These are phyloP conservation scores for Brachionus manjavacas DNA, from an alignment of 1,140 invertebrate species.

Conservation along the genomic window DNA sequence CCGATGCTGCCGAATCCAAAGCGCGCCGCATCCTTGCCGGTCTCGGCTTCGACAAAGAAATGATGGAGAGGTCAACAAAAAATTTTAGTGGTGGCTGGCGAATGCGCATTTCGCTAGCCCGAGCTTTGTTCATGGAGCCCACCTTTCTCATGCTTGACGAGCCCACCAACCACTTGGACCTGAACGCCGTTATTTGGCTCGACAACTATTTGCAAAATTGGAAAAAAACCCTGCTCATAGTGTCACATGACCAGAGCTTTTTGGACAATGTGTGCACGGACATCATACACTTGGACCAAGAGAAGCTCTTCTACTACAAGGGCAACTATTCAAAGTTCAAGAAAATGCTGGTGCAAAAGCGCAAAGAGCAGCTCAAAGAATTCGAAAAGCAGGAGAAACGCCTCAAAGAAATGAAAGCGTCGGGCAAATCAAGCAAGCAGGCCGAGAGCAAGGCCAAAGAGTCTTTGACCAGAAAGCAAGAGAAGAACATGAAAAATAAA, in stretches of 20 bases:
- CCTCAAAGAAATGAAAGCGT: constrained; percentile 84
- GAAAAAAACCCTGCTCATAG: constrained; percentile 94
- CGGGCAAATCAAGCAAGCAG: constrained; percentile 87
- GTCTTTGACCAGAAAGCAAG: constrained; percentile 82
- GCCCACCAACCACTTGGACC: constrained; percentile 77
- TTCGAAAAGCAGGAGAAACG: constrained; percentile 97
- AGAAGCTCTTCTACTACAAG: constrained; percentile 92
- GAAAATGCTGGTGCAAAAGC: constrained; percentile 94
- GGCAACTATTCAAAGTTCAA: constrained; percentile 91
- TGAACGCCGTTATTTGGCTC: constrained; percentile 98
- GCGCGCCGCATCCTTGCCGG: constrained; percentile 90
- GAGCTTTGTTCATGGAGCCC: constrained; percentile 72
- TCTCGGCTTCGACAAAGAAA: constrained; percentile 85
- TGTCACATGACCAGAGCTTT: constrained; percentile 98
- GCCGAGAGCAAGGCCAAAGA: constrained; percentile 91
- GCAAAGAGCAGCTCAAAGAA: constrained; percentile 89
- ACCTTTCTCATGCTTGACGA: constrained; percentile 91
- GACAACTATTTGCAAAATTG: constrained; percentile 94
- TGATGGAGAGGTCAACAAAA: constrained; percentile 89
- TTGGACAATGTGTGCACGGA: constrained; percentile 98
- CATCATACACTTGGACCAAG: constrained; percentile 89
- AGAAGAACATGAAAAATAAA: constrained; percentile 68
- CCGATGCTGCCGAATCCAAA: constrained; percentile 89
- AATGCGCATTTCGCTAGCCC: constrained; percentile 91
- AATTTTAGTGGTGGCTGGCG: constrained; percentile 97